Base-by-base conservation (phyloP, 2,113 vertebrate genomes). In the Neolamprologus ventralis region DNA sequence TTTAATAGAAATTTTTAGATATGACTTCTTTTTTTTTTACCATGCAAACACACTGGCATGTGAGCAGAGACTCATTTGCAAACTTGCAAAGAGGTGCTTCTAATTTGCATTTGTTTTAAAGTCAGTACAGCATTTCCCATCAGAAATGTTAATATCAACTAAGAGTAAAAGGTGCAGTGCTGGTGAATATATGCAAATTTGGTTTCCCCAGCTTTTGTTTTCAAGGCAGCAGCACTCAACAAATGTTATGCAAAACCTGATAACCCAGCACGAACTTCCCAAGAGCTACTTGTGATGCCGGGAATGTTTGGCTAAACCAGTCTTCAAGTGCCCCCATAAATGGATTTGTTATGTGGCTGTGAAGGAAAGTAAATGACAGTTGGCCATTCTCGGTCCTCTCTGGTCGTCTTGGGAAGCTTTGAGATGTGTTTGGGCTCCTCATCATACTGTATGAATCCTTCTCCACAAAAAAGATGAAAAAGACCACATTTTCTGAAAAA, bases 1-100 rank as follows among this genome's bases (percentile, higher is more conserved):
- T 23, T 71, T 71, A 23, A 71, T 3, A 71, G 3, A 71, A 71
- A 42, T 9, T 0, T 0, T 40, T 71, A 23, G 2, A 42, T 40
- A 40, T 3, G 12, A 35, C 13, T 14, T 16, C 13, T 14, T 16
- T 45, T 42, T 23, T 42, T 42, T 42, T 71, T 71, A 23, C 35
- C 5, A 16, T 71, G 35, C 65, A 71, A 71, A 71, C n/a, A 37
- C 33, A 40, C 11, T 40, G 63, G 7, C 0, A 1, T 68, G 11
- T 40, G 2, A 71, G 35, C 35, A 40, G n/a, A 68, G n/a, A 40
- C 63, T 71, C n/a, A 14, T 71, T 71, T 71, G 21, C n/a, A 71
- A 26, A 71, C 21, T 42, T 71, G 13, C 35, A 71, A 45, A 71
- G 0, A 26, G 3, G n/a, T 71, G 21, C 65, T 45, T 73, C 37